Percentiles rank a stretch among this genome's conserved stretches.
phyloP scores from a whole-genome alignment of 2,113 vertebrate genomes.

The Pomatostomus ruficeps region DNA sequence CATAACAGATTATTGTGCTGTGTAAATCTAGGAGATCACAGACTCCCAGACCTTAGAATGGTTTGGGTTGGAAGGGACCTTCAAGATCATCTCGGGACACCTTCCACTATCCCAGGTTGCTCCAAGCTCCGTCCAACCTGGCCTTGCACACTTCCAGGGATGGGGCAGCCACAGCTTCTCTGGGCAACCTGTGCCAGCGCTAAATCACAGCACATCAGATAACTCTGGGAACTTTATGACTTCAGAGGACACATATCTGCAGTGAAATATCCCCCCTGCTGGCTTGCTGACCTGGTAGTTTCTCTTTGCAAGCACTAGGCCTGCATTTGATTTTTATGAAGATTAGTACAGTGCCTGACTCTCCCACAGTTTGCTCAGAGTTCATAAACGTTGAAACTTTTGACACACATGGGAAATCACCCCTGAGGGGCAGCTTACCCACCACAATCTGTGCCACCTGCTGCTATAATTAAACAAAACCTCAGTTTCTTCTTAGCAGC shows the following conservation, averaged over 20 bases:
- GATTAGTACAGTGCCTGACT: not conserved
- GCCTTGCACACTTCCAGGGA: not conserved
- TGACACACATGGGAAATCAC: not conserved
- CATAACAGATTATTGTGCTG: no score
- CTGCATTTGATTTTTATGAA: not conserved
- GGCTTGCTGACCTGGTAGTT: not conserved
- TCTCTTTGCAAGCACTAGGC: not conserved
- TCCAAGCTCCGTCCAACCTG: fast-evolving
- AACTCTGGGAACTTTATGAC: not conserved
- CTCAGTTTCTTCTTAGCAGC: not conserved
- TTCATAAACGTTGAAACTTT: not conserved
- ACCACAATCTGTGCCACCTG: not conserved
- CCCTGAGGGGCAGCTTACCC: not conserved
- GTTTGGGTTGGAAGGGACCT: not conserved
- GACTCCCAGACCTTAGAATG: not conserved
- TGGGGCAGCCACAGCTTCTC: not conserved
- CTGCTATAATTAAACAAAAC: not conserved
- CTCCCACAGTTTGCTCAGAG: not conserved
- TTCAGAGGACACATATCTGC: not conserved
- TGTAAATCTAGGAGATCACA: not conserved
- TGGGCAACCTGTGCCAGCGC: not conserved
- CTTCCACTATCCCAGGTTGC: not conserved
- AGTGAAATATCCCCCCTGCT: not conserved
- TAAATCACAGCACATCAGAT: not conserved
- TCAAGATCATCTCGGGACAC: not conserved